Base-by-base conservation (phyloP, 2,888 invertebrate species). In the Abscondita cerata region DNA sequence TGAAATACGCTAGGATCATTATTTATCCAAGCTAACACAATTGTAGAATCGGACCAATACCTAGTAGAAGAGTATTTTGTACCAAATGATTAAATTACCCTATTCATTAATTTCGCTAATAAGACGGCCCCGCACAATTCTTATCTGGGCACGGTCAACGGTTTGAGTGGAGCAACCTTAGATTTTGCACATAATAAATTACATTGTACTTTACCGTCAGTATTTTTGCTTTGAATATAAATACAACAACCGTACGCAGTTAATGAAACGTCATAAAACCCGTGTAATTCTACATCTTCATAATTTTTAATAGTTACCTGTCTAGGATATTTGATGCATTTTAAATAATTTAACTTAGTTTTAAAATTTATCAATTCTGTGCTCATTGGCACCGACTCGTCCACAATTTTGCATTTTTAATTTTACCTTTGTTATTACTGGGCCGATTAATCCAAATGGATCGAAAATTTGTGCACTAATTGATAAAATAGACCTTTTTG, bases 151-250 rank as follows among this genome's bases (percentile, higher is more conserved):
- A 70, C 16, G 1, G 65, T 67, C 5, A 64, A 11, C 3, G 20
- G 20, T 52, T 59, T 66, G 12, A 70, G 16, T 2, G 70, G 69
- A 1, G 70, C 68, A 31, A 71, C 67, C 18, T 46, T 40, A n/a
- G 70, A 72, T 66, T 72, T 73, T 1, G 71, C 59, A 19, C 68
- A 67, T 38, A 73, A 47, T 16, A 73, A 55, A 18, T 58, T 34
- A 19, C 20, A 46, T 16, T n/a, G 6, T 12, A 46, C 18, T n/a
- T 19, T 46, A 20, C 46, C 13, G 13, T 15, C 40, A 40, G 40
- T 15, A 40, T 40, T 40, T 40, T 40, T 51, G 20, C 68, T 57
- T 36, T 65, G 16, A 15, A 73, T 12, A 57, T 73, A 74, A 4
- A 73, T 55, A 25, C 69, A 69, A 1, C 67, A 69, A 1, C 70